A percentile compares a stretch with the other conserved stretches of the same genome.
phyloP scores from a whole-genome alignment of 2,113 vertebrate species.

The Hypocryptadius cinnamomeus region DNA sequence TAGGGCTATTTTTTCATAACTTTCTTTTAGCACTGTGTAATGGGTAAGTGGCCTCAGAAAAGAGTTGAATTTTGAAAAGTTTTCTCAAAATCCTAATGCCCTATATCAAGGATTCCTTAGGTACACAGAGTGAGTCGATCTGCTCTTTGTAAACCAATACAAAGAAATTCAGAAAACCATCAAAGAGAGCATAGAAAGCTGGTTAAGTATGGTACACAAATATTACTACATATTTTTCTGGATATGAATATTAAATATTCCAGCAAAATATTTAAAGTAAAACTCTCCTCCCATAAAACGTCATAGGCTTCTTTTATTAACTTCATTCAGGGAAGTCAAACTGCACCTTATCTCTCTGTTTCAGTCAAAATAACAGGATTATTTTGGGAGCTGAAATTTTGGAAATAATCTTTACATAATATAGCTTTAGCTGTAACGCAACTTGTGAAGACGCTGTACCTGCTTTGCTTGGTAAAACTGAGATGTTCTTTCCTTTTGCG shows the following conservation, averaged over 20 bases:
- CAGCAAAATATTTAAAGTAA: neutral
- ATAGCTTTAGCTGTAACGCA: neutral
- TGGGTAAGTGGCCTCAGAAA: neutral
- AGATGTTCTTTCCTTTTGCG: constrained; percentile 38
- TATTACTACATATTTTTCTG: neutral
- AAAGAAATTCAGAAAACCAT: neutral
- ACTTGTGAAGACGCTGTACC: neutral
- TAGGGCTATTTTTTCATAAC: neutral
- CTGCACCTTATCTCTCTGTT: neutral
- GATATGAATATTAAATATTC: neutral
- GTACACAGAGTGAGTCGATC: neutral
- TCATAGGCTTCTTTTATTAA: neutral
- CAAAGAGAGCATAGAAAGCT: neutral
- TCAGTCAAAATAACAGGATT: neutral
- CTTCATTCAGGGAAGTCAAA: neutral
- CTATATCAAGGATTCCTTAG: neutral
- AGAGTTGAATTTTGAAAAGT: neutral
- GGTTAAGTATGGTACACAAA: neutral
- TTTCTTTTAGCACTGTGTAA: neutral
- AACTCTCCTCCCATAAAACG: neutral
- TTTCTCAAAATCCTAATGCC: neutral
- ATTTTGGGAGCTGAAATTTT: neutral
- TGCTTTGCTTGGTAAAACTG: constrained; percentile 12
- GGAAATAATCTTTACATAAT: neutral
- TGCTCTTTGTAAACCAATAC: neutral